Conservation (phyloP, 92 coral and sea anemone species). For the Montipora capitata region DNA sequence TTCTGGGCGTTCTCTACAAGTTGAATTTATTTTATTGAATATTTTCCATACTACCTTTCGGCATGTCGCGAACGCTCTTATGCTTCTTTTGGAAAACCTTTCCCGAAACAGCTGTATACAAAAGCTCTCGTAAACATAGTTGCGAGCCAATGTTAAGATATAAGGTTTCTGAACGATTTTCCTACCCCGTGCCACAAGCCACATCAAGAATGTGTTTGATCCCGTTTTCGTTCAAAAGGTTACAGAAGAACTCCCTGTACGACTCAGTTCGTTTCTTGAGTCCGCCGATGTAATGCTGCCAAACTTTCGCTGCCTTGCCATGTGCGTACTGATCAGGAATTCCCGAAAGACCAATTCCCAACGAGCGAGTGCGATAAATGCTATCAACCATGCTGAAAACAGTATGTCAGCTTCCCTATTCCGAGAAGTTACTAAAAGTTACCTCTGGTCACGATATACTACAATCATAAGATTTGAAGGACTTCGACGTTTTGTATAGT, state of each 20-base stretch:
- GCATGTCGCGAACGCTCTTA: no score
- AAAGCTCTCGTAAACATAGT: no score
- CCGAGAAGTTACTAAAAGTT: not conserved
- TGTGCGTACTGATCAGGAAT: conserved; percentile 99
- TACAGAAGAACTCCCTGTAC: conserved; percentile 94
- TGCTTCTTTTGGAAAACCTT: no score
- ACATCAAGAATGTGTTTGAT: conserved; percentile 86
- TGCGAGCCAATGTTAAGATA: no score
- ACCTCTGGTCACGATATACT: no score
- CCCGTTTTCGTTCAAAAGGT: conserved; percentile 83
- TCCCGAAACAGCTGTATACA: no score
- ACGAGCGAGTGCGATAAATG: conserved; percentile 93
- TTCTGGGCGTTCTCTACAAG: no score
- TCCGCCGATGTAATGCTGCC: conserved; percentile 99
- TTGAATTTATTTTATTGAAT: no score
- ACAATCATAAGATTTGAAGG: no score
- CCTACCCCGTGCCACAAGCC: conserved; percentile 99
- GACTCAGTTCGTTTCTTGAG: conserved; percentile 91
- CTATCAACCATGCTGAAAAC: conserved; percentile 85
- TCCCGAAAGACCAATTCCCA: conserved; percentile 94
- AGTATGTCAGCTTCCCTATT: not conserved
- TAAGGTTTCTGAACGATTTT: not conserved
- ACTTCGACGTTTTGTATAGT: no score
- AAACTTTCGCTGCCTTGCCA: conserved; percentile 98
- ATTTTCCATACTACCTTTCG: no score